These are phyloP conservation scores for Salpingus planirostris DNA, from an alignment of 2,888 invertebrate species.

Conservation along the genomic window DNA sequence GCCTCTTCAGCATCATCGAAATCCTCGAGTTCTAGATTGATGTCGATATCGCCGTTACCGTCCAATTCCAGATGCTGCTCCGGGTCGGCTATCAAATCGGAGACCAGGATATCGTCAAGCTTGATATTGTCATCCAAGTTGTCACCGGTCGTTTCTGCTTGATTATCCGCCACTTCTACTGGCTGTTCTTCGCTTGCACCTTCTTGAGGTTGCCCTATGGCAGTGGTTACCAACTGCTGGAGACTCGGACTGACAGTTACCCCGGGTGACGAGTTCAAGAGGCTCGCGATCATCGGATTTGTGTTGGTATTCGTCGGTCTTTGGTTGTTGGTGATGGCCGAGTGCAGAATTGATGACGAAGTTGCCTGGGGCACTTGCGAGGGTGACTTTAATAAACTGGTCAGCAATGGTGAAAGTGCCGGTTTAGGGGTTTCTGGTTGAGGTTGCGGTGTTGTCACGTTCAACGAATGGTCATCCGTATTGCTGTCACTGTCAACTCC, in stretches of 20 bases:
- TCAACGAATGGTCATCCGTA: conserved; percentile 20
- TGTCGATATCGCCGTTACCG: conserved; percentile 38
- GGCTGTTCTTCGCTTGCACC: conserved; percentile 10
- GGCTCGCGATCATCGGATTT: conserved; percentile 48
- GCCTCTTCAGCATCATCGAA: conserved; percentile 30
- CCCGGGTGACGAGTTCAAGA: conserved; percentile 39
- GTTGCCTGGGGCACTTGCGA: conserved; percentile 44
- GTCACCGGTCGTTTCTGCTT: conserved; percentile 15
- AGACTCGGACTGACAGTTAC: conserved; percentile 41
- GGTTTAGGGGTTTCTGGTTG: conserved; percentile 36
- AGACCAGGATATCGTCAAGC: conserved; percentile 44
- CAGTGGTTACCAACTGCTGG: conserved; percentile 45
- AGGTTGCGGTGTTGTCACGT: conserved; percentile 11
- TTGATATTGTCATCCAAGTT: conserved; percentile 36
- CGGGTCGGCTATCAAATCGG: conserved; percentile 44
- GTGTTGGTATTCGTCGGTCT: conserved; percentile 27
- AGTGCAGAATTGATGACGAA: conserved; percentile 39
- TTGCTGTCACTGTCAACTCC: conserved; percentile 26
- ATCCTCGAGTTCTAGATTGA: conserved; percentile 36
- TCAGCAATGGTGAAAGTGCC: conserved; percentile 65
- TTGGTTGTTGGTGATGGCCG: conserved; percentile 39
- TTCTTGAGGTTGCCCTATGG: conserved; percentile 36
- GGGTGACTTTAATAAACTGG: conserved; percentile 70
- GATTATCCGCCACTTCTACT: not conserved
- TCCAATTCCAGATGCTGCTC: conserved; percentile 38